These are phyloP conservation scores for Ascidia mentula DNA, from an alignment of 23 tunicate genomes.

Conservation along the genomic window DNA sequence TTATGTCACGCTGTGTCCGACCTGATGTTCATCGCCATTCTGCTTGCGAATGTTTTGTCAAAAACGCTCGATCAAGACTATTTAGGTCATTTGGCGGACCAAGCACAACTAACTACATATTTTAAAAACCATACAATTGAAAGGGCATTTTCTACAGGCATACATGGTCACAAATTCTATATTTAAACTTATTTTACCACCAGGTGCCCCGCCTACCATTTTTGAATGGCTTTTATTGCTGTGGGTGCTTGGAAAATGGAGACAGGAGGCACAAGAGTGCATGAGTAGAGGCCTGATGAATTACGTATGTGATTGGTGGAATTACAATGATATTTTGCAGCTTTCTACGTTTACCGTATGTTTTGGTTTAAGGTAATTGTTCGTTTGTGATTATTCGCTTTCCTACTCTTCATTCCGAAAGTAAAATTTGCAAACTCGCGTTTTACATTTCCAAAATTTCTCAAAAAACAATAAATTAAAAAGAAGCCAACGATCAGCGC, in stretches of 20 bases:
- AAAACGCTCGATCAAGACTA: neutral
- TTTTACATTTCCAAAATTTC: too few relatives aligned
- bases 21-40: neutral
- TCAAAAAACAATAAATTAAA: too few relatives aligned
- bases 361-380: constrained; percentile 18
- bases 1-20: constrained; percentile 8
- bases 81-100: neutral
- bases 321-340: constrained; percentile 42
- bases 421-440: too few relatives aligned
- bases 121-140: too few relatives aligned
- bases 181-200: too few relatives aligned
- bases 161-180: too few relatives aligned
- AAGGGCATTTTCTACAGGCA: too few relatives aligned
- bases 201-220: constrained; percentile 25
- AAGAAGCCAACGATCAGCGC: too few relatives aligned
- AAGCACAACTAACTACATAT: too few relatives aligned
- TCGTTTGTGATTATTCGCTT: too few relatives aligned
- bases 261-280: constrained; percentile 50
- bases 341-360: constrained; percentile 6
- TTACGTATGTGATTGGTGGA: constrained; percentile 47
- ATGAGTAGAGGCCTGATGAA: constrained; percentile 24
- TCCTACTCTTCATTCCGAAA: too few relatives aligned
- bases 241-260: constrained; percentile 62
- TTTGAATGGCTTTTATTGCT: constrained; percentile 21
- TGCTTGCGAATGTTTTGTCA: neutral